phyloP scores from a whole-genome alignment of 1,140 invertebrate species.

The Drosophila baimaii region DNA sequence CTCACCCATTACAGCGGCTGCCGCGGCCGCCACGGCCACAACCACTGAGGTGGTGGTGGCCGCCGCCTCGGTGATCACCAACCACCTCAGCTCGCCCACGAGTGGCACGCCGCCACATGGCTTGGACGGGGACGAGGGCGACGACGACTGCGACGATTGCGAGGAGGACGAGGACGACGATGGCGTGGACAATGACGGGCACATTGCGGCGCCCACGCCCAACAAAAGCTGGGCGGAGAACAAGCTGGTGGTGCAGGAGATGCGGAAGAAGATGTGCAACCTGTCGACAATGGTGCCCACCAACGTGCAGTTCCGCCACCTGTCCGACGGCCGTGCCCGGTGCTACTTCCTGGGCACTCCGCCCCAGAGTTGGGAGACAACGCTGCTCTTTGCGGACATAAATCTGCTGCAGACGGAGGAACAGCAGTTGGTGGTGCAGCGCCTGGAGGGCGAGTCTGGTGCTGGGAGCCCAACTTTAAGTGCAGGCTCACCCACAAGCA shows the following conservation, averaged over 20 bases:
- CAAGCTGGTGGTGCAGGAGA: conserved; percentile 91
- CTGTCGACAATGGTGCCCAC: conserved; percentile 91
- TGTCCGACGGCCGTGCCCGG: conserved; percentile 90
- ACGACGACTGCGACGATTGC: conserved; percentile 73
- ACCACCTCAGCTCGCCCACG: conserved; percentile 79
- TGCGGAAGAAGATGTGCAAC: conserved; percentile 90
- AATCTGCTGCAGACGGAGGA: conserved; percentile 78
- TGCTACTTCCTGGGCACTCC: conserved; percentile 96
- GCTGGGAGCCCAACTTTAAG: conserved; percentile 34
- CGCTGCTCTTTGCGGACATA: conserved; percentile 93
- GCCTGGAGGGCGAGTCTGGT: conserved; percentile 29
- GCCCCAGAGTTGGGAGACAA: conserved; percentile 93
- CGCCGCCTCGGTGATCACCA: conserved; percentile 78
- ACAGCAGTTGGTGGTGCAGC: conserved; percentile 53
- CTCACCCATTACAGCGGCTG: conserved; percentile 76
- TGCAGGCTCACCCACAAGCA: conserved; percentile 51
- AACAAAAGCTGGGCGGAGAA: conserved; percentile 91
- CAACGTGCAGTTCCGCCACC: conserved; percentile 90
- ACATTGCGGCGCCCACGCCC: conserved; percentile 73
- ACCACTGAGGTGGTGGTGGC: conserved; percentile 76
- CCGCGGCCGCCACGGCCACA: conserved; percentile 75
- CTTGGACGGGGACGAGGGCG: conserved; percentile 64
- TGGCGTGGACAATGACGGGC: conserved; percentile 71
- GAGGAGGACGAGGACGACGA: conserved; percentile 78
- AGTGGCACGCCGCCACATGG: conserved; percentile 76